Evolutionary conservation across 2,888 invertebrate species (phyloP), one percentile per base, ranked within the genome.

Genomic region (Lamellibrachia satsuma): DNA sequence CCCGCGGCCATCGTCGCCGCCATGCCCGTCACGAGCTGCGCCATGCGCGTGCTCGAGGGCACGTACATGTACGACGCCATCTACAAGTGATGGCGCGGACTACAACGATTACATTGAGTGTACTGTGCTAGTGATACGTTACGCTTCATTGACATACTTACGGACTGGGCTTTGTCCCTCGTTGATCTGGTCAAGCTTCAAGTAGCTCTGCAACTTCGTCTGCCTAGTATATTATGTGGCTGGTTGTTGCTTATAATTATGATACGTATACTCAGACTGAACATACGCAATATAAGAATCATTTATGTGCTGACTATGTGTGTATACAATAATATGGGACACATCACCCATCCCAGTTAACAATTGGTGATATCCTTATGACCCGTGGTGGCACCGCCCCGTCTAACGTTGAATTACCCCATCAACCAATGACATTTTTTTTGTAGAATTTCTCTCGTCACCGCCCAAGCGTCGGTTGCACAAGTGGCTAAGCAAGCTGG

Each of bases 1-100:
- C 90, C 52, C 7, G 39, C 57, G 52, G 51, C 55, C 52, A 52
- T 90, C 60, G 52, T 52, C 92, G 52, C 39, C 90, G 52, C 52
- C 52, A 52, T 92, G 52, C 52, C 52, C 52, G 27, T 92, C 52
- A 91, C 15, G 51, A 91, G 91, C 52, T 91, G 91, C 52, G 51
- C 52, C 15, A 52, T 91, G 75, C 75, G 75, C 75, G 75, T 75
- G 75, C 75, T 75, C 75, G 75, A 75, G 75, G 75, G 75, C 75
- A 75, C 75, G 2, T 75, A 22, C 75, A 11, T 75, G 75, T 75
- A 75, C 22, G 75, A 75, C 75, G 22, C 75, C 75, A 22, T 75
- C 75, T 75, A 75, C 75, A 15, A 15, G 75, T 75, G 75, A 75
- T 75, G 22, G 75, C 22, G 75, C 4, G 8, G 55, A 55, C 55